Percentiles rank a stretch among this genome's conserved stretches.
Conservation (phyloP, 2,113 vertebrate species). For the Phalacrocorax aristotelis region DNA sequence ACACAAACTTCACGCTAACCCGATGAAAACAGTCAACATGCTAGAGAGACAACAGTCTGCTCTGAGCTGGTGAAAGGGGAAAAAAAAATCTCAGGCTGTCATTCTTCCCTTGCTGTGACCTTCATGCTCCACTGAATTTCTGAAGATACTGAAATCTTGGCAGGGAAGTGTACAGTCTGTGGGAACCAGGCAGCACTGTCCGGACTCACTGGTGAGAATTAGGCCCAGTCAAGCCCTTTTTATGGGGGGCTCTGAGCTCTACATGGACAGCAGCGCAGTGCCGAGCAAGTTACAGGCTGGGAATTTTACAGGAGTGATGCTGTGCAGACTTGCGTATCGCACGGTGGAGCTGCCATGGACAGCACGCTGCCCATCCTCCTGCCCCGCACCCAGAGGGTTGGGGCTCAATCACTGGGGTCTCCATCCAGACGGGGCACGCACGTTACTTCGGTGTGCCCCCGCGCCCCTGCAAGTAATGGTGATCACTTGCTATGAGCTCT, state of each 20-base stretch:
- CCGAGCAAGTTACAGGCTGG: neutral
- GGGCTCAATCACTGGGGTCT: neutral
- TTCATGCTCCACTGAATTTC: conserved; percentile 71
- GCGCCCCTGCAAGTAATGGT: rapidly evolving
- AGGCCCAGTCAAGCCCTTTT: neutral
- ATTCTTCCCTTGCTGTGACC: conserved; percentile 71
- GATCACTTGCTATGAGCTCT: rapidly evolving
- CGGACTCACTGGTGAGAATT: conserved; percentile 17
- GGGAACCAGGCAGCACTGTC: conserved; percentile 62
- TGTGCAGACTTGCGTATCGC: rapidly evolving
- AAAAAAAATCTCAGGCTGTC: conserved; percentile 61
- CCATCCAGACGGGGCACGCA: neutral
- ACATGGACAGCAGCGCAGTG: neutral
- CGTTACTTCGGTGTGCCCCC: rapidly evolving
- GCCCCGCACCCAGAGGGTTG: rapidly evolving
- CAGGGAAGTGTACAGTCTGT: conserved; percentile 73
- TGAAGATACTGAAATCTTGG: conserved; percentile 77
- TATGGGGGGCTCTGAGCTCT: neutral
- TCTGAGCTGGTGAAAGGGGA: conserved; percentile 30
- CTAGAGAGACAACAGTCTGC: conserved; percentile 51
- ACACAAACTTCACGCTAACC: conserved; percentile 61
- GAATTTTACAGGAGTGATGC: neutral
- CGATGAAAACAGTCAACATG: conserved; percentile 62
- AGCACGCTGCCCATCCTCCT: neutral
- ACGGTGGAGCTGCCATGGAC: rapidly evolving